Evolutionary conservation across 2,113 vertebrate species (phyloP).

Genomic region (Lagenorhynchus albirostris): DNA sequence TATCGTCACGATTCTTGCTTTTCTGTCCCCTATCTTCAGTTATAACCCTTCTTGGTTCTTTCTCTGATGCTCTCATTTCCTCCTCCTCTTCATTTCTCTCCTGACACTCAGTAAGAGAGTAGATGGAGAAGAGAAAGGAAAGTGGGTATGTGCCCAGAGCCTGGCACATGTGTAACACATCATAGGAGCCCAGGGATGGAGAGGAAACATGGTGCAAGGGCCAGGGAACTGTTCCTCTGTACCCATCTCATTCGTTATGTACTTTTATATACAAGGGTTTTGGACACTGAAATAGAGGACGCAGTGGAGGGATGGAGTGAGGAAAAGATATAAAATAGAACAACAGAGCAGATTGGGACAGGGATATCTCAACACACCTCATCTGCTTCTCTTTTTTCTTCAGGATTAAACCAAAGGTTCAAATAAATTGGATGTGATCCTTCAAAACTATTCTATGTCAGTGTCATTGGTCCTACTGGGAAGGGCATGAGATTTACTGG

Average conservation of each 20-base stretch:
- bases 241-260: neutral
- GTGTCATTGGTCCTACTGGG: neutral
- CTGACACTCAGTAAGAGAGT: neutral
- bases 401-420: neutral
- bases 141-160: neutral
- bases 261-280: neutral
- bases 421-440: neutral
- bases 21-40: neutral
- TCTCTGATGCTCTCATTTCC: neutral
- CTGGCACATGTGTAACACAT: fast-evolving
- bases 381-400: neutral
- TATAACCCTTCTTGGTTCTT: neutral
- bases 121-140: neutral
- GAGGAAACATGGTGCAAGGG: fast-evolving
- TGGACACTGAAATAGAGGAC: neutral
- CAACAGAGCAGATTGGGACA: neutral
- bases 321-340: neutral
- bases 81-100: neutral
- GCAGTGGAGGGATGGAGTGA: neutral
- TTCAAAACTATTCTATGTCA: neutral
- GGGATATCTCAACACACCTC: neutral
- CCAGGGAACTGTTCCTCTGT: neutral
- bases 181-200: neutral
- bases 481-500: neutral
- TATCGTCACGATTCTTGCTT: neutral